Conservation (phyloP, 1,140 invertebrate species). For the Drosophila pandora region DNA sequence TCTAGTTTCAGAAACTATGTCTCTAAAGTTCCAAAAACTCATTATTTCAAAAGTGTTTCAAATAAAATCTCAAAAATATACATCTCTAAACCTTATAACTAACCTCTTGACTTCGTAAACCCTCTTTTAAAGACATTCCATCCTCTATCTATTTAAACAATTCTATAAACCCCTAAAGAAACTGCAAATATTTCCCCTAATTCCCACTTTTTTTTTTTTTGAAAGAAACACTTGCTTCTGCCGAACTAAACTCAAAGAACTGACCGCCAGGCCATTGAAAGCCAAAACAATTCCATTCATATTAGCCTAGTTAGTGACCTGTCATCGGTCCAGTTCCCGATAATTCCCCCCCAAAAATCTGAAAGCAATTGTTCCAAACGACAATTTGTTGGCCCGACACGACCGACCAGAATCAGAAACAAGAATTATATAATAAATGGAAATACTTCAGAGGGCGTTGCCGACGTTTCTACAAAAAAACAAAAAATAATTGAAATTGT, state of each 20-base stretch:
- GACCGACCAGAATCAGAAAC: background rate
- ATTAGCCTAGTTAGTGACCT: conserved; percentile 44
- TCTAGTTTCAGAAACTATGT: no score
- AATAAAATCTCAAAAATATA: no score
- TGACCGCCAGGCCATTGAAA: conserved; percentile 7
- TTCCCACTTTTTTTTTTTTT: no score
- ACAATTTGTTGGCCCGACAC: conserved; percentile 45
- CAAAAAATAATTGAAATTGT: conserved; percentile 6
- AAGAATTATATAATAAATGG: conserved; percentile 8
- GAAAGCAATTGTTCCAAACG: conserved; percentile 5
- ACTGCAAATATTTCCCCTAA: background rate
- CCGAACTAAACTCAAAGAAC: background rate
- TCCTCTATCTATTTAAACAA: no score
- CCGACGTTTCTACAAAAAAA: conserved; percentile 11
- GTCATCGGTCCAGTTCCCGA: conserved; percentile 39
- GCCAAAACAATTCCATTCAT: conserved; percentile 41
- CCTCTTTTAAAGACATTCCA: no score
- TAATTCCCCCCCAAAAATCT: conserved; percentile 46
- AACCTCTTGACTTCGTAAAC: no score
- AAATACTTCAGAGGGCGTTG: conserved; percentile 44
- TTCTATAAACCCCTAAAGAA: no score
- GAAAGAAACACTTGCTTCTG: background rate
- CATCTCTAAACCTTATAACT: no score
- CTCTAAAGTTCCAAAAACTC: no score
- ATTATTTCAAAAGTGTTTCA: no score